Percentiles rank a stretch among this genome's conserved stretches.
phyloP scores from a whole-genome alignment of 1,140 invertebrate species.

The Bombus confusus region DNA sequence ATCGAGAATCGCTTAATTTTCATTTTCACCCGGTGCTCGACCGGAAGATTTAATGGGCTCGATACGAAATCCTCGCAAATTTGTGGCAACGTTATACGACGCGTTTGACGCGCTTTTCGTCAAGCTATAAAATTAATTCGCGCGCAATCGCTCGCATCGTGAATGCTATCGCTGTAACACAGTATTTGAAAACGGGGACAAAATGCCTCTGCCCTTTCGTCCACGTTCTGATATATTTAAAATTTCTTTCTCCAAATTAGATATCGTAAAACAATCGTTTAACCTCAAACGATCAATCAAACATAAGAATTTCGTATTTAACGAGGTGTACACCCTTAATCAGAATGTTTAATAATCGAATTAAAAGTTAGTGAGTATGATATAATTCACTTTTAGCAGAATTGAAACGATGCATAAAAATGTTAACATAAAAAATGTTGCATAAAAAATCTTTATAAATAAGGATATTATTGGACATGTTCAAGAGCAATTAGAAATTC shows the following conservation, averaged over 20 bases:
- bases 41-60: slow-evolving; percentile 40
- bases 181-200: not conserved
- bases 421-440: too few relatives aligned
- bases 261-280: not conserved
- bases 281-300: not conserved
- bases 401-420: too few relatives aligned
- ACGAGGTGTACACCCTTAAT: too few relatives aligned
- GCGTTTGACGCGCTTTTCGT: slow-evolving; percentile 11
- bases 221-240: too few relatives aligned
- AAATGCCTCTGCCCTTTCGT: not conserved
- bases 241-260: not conserved
- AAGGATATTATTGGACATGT: too few relatives aligned
- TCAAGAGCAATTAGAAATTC: too few relatives aligned
- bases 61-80: slow-evolving; percentile 28
- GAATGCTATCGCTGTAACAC: not conserved
- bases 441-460: too few relatives aligned
- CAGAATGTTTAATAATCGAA: too few relatives aligned
- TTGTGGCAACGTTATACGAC: not conserved
- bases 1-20: slow-evolving; percentile 76
- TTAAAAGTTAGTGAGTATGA: too few relatives aligned
- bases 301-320: too few relatives aligned
- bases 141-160: not conserved
- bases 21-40: slow-evolving; percentile 61
- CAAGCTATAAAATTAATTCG: not conserved
- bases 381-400: too few relatives aligned